These are phyloP conservation scores for Dunckerocampus dactyliophorus DNA, from an alignment of 2,113 vertebrate genomes.

Conservation along the genomic window DNA sequence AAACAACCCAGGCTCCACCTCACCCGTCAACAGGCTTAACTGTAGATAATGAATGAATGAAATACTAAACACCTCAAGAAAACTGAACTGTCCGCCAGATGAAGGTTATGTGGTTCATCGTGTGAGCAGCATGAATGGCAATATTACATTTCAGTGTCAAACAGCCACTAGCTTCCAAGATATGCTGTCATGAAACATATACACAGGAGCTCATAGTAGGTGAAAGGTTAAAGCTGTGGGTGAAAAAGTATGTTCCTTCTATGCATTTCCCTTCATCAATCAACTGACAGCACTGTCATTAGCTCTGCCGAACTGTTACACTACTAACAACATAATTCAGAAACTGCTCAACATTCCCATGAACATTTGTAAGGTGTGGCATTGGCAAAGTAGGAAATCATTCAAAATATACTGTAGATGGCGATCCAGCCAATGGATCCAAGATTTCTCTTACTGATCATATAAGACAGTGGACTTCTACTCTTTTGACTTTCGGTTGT, in stretches of 20 bases:
- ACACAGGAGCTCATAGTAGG: background rate
- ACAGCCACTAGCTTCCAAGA: background rate
- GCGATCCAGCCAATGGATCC: no score
- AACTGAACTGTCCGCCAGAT: background rate
- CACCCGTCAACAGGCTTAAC: no score
- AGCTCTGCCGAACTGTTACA: background rate
- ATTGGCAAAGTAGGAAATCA: no score
- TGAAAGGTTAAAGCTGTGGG: constrained; percentile 4
- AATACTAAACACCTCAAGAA: no score
- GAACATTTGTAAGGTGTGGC: no score
- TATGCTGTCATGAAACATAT: background rate
- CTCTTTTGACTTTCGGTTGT: no score
- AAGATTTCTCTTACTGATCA: no score
- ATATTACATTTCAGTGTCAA: background rate
- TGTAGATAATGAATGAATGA: no score
- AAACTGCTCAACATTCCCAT: no score
- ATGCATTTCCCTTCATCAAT: background rate
- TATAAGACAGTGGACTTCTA: no score
- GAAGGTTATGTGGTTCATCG: background rate
- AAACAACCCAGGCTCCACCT: no score
- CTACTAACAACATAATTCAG: background rate
- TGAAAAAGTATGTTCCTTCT: background rate
- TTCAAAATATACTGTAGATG: no score
- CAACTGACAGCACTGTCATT: background rate
- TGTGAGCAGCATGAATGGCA: background rate